These are phyloP conservation scores for Gadus macrocephalus DNA, from an alignment of 2,113 vertebrate species.

Conservation along the genomic window DNA sequence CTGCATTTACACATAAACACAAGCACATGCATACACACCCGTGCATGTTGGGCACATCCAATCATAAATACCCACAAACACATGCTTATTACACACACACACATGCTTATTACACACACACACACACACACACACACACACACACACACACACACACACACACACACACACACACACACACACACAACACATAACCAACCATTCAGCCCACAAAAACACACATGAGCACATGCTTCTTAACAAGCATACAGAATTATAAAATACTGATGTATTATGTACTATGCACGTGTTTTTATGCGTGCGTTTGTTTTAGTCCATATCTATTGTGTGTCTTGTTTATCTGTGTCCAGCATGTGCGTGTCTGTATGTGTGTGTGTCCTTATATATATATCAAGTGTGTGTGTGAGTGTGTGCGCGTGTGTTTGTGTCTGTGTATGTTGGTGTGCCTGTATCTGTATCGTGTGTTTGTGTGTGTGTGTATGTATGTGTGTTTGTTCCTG, in stretches of 20 bases:
- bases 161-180: not conserved
- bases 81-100: not conserved
- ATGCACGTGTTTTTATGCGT: not conserved
- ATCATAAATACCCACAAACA: not conserved
- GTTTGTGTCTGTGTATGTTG: slow-evolving; percentile 24
- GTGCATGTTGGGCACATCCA: not conserved
- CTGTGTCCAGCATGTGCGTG: no score
- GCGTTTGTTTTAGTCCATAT: slow-evolving; percentile 1
- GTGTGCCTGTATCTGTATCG: no score
- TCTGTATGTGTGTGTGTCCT: no score
- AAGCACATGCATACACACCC: slow-evolving; percentile 1
- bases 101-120: slow-evolving; percentile 1
- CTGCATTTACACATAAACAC: not conserved
- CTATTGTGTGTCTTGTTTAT: slow-evolving; percentile 5
- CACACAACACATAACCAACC: not conserved
- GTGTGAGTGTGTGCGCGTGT: no score
- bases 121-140: no score
- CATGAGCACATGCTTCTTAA: not conserved
- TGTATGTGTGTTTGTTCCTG: not conserved
- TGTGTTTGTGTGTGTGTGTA: slow-evolving; percentile 9
- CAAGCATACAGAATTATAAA: not conserved
- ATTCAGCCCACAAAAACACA: not conserved
- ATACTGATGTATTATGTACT: no score
- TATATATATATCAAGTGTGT: no score
- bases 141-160: no score